phyloP scores from a whole-genome alignment of 1,140 invertebrate species.

The Ptiloglossa arizonensis region DNA sequence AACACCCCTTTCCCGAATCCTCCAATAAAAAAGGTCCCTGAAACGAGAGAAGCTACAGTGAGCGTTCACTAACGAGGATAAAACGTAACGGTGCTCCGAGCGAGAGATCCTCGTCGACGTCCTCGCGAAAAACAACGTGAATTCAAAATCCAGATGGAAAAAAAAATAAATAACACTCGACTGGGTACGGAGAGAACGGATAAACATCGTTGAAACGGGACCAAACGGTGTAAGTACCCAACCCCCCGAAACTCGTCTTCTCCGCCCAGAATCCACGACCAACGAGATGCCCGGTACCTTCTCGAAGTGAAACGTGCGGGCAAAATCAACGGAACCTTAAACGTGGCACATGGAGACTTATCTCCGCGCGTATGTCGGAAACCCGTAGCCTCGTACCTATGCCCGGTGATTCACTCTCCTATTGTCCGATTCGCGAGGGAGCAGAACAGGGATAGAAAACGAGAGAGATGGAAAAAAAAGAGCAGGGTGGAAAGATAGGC shows the following conservation, averaged over 20 bases:
- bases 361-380: constrained; percentile 51
- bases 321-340: constrained; percentile 33
- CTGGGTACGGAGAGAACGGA: neutral
- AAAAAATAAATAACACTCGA: neutral
- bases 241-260: neutral
- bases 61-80: too few species aligned
- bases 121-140: too few species aligned
- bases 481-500: constrained; percentile 47
- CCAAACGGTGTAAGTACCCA: neutral
- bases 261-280: neutral
- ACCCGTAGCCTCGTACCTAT: constrained; percentile 50
- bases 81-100: too few species aligned
- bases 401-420: constrained; percentile 68
- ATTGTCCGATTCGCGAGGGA: constrained; percentile 62
- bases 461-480: constrained; percentile 6
- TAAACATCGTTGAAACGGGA: neutral
- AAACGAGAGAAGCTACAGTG: neutral
- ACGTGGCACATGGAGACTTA: constrained; percentile 48
- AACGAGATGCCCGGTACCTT: neutral
- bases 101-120: too few species aligned
- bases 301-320: neutral
- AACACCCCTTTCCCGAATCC: neutral
- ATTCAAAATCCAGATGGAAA: too few species aligned
- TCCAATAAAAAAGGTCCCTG: neutral
- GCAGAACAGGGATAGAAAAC: neutral